Evolutionary conservation across 2,888 invertebrate genomes (phyloP).

Genomic region (Monopis laevigella): DNA sequence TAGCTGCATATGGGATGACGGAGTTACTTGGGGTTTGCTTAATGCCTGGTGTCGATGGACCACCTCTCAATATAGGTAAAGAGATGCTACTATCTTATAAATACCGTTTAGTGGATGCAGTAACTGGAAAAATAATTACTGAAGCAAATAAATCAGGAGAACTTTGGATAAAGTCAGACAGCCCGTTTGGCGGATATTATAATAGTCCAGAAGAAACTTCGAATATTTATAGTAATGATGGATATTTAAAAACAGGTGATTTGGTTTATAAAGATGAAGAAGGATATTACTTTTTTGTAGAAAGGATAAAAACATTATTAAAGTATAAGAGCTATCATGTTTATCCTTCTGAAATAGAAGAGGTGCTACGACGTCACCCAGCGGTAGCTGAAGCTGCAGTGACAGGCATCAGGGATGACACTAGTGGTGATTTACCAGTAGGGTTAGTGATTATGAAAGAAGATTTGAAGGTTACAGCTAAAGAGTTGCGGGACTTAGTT

Average conservation of each 20-base stretch:
- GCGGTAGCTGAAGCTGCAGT: slow-evolving; percentile 1
- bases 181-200: slow-evolving; percentile 1
- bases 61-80: not conserved
- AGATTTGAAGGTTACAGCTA: not conserved
- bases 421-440: not conserved
- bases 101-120: not conserved
- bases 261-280: not conserved
- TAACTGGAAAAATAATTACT: not conserved
- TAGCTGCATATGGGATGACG: slow-evolving; percentile 9
- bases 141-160: not conserved
- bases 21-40: not conserved
- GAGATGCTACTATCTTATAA: not conserved
- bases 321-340: slow-evolving; percentile 6
- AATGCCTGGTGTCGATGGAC: not conserved
- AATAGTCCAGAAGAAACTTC: slow-evolving; percentile 2
- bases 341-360: slow-evolving; percentile 4
- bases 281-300: slow-evolving; percentile 8
- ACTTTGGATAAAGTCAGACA: not conserved
- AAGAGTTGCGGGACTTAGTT: slow-evolving; percentile 2
- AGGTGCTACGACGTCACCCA: not conserved
- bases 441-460: not conserved
- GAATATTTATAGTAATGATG: not conserved
- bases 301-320: slow-evolving; percentile 3
- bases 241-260: slow-evolving; percentile 3
- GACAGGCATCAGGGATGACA: not conserved